Conservation (phyloP, 2,888 invertebrate species). For the Boloria selene region DNA sequence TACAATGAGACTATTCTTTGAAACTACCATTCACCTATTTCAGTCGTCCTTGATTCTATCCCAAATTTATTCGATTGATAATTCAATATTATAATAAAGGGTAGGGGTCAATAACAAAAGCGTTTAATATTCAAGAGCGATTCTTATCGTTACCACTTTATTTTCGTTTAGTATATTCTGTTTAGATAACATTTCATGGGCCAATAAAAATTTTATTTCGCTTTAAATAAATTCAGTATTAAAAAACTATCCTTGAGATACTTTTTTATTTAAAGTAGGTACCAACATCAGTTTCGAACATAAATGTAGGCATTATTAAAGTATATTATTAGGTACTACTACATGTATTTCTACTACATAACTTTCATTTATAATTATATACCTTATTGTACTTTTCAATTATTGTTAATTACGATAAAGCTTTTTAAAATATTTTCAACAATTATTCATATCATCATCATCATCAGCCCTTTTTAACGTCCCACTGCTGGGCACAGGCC, state of each 20-base stretch:
- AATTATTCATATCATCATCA: no score
- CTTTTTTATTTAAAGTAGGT: slow-evolving; percentile 17
- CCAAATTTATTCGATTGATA: slow-evolving; percentile 39
- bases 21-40: slow-evolving; percentile 57
- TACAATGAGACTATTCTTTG: slow-evolving; percentile 68
- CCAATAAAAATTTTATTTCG: slow-evolving; percentile 59
- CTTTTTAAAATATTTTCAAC: no score
- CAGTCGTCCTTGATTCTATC: slow-evolving; percentile 73
- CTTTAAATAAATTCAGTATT: slow-evolving; percentile 35
- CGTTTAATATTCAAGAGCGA: slow-evolving; percentile 60
- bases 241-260: slow-evolving; percentile 30
- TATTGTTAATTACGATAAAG: no score
- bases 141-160: slow-evolving; percentile 66
- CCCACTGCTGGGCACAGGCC: no score
- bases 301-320: neutral
- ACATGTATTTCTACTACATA: neutral
- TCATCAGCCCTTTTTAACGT: no score
- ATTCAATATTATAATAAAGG: slow-evolving; percentile 51
- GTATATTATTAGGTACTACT: no score
- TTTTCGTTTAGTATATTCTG: slow-evolving; percentile 55
- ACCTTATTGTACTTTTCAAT: no score
- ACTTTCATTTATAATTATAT: neutral
- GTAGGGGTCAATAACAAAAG: slow-evolving; percentile 67
- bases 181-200: slow-evolving; percentile 63
- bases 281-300: neutral